Conservation (phyloP, 2,888 invertebrate genomes). For the Branchipolynoe longqiensis region DNA sequence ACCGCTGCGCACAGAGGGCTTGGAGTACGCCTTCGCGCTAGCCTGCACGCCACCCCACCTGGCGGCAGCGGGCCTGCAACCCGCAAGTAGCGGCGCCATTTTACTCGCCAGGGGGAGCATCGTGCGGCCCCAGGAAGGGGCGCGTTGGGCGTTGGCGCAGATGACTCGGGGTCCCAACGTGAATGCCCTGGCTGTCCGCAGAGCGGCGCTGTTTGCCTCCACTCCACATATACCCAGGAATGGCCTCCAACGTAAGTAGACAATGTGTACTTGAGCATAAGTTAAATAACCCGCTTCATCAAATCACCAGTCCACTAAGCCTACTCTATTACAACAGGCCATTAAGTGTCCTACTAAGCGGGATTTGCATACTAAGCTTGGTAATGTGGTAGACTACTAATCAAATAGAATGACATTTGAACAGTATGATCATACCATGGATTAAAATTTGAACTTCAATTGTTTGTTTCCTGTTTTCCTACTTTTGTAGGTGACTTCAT, state of each 20-base stretch:
- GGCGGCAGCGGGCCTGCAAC: neutral
- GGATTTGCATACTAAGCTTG: no score
- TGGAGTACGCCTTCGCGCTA: slow-evolving; percentile 21
- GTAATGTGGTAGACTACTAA: no score
- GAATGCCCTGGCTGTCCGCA: slow-evolving; percentile 15
- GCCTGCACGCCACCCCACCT: slow-evolving; percentile 31
- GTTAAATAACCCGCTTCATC: no score
- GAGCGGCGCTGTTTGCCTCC: slow-evolving; percentile 23
- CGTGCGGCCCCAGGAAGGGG: slow-evolving; percentile 8
- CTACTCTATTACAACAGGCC: no score
- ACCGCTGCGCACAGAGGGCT: slow-evolving; percentile 8
- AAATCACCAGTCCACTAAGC: no score
- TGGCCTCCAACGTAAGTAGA: slow-evolving; percentile 40
- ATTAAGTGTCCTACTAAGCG: no score
- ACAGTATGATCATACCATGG: no score
- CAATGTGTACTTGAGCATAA: no score
- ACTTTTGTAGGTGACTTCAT: no score
- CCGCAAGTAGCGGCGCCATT: neutral
- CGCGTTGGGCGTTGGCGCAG: slow-evolving; percentile 30
- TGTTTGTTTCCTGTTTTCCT: no score
- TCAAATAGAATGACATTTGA: no score
- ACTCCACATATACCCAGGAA: neutral
- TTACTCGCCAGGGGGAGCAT: slow-evolving; percentile 33
- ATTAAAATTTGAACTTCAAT: no score
- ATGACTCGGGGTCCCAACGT: neutral